phyloP scores from a whole-genome alignment of 2,797 vertebrate genomes.

The Balearica regulorum region DNA sequence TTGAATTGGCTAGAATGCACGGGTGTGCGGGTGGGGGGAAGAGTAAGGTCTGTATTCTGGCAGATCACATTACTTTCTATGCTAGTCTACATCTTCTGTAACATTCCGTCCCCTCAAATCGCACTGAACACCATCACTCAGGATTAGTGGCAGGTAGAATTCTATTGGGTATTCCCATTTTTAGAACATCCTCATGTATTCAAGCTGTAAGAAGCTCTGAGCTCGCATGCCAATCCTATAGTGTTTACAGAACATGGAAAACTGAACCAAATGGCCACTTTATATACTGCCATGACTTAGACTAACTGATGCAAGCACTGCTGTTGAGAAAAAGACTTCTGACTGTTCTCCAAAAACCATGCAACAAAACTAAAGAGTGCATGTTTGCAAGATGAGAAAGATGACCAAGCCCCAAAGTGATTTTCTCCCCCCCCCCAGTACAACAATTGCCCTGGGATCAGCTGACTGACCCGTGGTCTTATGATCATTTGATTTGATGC shows the following conservation, averaged over 20 bases:
- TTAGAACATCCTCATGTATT: neutral
- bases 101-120: rapidly evolving
- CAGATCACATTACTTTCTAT: neutral
- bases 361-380: neutral
- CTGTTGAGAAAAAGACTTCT: neutral
- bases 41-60: neutral
- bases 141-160: neutral
- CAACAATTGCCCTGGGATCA: neutral
- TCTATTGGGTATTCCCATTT: neutral
- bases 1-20: neutral
- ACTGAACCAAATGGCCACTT: neutral
- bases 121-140: neutral
- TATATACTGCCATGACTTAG: neutral
- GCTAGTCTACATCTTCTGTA: neutral
- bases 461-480: neutral
- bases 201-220: neutral
- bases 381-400: rapidly evolving
- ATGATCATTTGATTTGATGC: rapidly evolving
- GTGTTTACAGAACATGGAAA: rapidly evolving
- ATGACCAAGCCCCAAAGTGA: neutral
- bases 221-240: neutral
- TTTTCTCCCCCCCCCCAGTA: no score
- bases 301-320: neutral
- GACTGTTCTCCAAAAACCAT: neutral
- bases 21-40: no score